These are phyloP conservation scores for Chrysopilus asiliformis DNA, from an alignment of 2,888 invertebrate genomes.

Conservation along the genomic window DNA sequence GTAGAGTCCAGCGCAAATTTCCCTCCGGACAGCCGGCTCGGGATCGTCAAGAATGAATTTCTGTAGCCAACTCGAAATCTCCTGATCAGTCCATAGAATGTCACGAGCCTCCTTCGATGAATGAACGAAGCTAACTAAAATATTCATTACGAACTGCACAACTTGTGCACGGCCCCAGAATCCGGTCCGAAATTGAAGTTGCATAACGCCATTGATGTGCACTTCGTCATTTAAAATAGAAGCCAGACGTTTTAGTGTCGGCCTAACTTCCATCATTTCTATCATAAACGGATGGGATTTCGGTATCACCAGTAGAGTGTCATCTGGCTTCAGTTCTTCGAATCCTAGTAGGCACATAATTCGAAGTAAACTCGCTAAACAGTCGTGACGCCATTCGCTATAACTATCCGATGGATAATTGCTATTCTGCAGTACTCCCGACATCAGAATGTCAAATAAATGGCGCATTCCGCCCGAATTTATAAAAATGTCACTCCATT, in stretches of 20 bases:
- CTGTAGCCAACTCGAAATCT: slow-evolving; percentile 69
- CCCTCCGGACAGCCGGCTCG: slow-evolving; percentile 79
- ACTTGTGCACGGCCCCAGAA: slow-evolving; percentile 88
- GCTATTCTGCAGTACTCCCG: slow-evolving; percentile 63
- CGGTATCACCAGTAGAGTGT: slow-evolving; percentile 51
- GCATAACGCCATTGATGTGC: slow-evolving; percentile 46
- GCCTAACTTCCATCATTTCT: slow-evolving; percentile 73
- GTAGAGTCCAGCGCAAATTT: slow-evolving; percentile 87
- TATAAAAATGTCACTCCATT: slow-evolving; percentile 70
- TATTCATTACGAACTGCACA: slow-evolving; percentile 82
- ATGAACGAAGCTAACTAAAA: slow-evolving; percentile 86
- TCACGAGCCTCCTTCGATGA: slow-evolving; percentile 68
- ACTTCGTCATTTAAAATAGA: slow-evolving; percentile 70
- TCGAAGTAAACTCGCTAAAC: slow-evolving; percentile 73
- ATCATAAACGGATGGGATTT: slow-evolving; percentile 44
- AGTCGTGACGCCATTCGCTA: slow-evolving; percentile 87
- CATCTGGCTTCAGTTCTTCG: slow-evolving; percentile 35
- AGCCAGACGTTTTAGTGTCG: slow-evolving; percentile 69
- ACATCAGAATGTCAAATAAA: slow-evolving; percentile 84
- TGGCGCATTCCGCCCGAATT: slow-evolving; percentile 77
- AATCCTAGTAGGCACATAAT: slow-evolving; percentile 78
- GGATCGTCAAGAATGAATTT: slow-evolving; percentile 81
- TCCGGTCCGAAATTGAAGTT: slow-evolving; percentile 76
- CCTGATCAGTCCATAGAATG: slow-evolving; percentile 58
- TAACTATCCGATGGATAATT: slow-evolving; percentile 46